Evolutionary conservation across 2,113 vertebrate genomes (phyloP), one percentile per base, ranked within the genome.

Genomic region (Ictalurus punctatus): DNA sequence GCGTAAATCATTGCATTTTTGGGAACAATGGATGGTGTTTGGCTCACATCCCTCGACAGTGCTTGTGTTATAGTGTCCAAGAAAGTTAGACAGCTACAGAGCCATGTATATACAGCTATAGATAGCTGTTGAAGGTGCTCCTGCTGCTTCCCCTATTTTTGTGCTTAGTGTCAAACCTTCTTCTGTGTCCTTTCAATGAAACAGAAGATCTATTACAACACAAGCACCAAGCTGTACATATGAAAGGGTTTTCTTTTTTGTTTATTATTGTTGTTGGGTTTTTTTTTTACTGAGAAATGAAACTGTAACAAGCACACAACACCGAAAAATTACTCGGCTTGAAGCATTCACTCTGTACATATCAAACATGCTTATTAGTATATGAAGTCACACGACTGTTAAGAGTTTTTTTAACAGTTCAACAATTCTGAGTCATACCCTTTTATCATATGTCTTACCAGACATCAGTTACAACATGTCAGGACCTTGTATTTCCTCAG

Each of bases 391-490:
- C 27, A 83, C 30, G 4, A 84, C 27, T 80, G 27, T 52, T 87
- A 25, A 37, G 21, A 59, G 10, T 58, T 83, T 82, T 82, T 79
- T 74, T 17, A 27, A 58, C 19, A 48, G 6, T 59, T 74, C 61
- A 87, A 69, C 44, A 23, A 82, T 58, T 71, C 52, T 56, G 48
- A 85, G 61, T 58, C 65, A 84, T 78, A 14, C 6, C 16, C 69
- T 19, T 76, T 83, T 88, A 78, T 88, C 17, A 56, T 17, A 78
- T 10, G 34, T 67, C 23, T 65, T 78, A 76, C 17, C 19, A 40
- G 27, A 52, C 37, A 52, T 63, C 69, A 84, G 56, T 73, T 84
- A 25, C 27, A 76, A 84, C 81, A 88, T 52, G 71, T n/a, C 56
- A 61, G 44, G 87, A 84, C 34, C 37, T 83, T 78, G n/a, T 65